Percentiles rank a stretch among this genome's conserved stretches.
phyloP scores from a whole-genome alignment of 2,113 vertebrate species.

The Rhynchomys soricoides region DNA sequence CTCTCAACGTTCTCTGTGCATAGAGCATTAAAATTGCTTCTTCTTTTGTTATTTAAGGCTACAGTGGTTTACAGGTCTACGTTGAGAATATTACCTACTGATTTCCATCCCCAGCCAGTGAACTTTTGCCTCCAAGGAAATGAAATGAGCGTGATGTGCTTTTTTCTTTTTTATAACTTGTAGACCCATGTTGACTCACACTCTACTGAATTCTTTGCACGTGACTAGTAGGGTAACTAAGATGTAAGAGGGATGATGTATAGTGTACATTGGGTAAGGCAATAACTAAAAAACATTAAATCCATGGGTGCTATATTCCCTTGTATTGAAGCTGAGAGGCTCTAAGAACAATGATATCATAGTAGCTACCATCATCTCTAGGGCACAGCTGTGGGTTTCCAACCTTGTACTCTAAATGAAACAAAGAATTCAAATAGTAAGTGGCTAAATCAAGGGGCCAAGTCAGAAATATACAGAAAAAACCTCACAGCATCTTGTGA shows the following conservation, averaged over 20 bases:
- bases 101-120: not conserved
- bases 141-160: not conserved
- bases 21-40: not conserved
- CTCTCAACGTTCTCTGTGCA: not conserved
- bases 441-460: not conserved
- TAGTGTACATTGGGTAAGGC: rapidly evolving
- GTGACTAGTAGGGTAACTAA: not conserved
- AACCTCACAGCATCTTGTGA: not conserved
- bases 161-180: not conserved
- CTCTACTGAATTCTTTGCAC: not conserved
- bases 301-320: not conserved
- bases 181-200: not conserved
- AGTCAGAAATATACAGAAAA: not conserved
- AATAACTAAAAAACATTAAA: not conserved
- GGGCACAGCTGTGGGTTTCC: not conserved
- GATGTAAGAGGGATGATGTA: not conserved
- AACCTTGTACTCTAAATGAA: not conserved
- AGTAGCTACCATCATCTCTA: not conserved
- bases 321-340: not conserved
- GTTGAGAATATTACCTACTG: not conserved
- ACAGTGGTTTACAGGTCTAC: not conserved
- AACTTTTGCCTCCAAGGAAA: not conserved
- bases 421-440: not conserved
- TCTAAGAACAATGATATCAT: not conserved
- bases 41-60: not conserved